Evolutionary conservation across 1,140 invertebrate species (phyloP).

Genomic region (Kradibia gibbosae): DNA sequence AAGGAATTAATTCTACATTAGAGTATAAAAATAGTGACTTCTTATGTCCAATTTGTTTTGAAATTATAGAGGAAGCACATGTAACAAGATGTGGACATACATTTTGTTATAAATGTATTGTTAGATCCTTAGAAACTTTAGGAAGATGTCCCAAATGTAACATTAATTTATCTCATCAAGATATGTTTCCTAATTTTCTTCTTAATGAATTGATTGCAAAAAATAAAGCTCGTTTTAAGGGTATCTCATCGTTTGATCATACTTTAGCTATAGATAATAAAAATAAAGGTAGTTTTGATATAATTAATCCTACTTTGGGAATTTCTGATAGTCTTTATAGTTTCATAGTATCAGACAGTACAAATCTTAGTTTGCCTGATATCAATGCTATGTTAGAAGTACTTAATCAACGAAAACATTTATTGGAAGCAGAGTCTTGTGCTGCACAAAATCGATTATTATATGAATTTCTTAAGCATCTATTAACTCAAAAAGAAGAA

Average conservation of each 20-base stretch:
- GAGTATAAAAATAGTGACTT: constrained; percentile 84
- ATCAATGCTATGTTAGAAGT: constrained; percentile 88
- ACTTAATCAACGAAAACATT: constrained; percentile 83
- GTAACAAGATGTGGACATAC: constrained; percentile 96
- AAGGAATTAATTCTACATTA: constrained; percentile 65
- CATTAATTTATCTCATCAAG: constrained; percentile 78
- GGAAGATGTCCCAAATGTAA: constrained; percentile 92
- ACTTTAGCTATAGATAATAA: constrained; percentile 54
- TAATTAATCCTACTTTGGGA: constrained; percentile 52
- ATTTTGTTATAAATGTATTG: constrained; percentile 91
- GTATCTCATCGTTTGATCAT: constrained; percentile 73
- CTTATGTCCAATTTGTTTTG: constrained; percentile 91
- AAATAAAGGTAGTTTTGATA: constrained; percentile 44
- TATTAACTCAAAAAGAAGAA: constrained; percentile 83
- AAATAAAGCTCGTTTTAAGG: constrained; percentile 76
- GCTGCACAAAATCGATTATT: constrained; percentile 85
- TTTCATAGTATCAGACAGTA: constrained; percentile 79
- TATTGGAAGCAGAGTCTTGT: constrained; percentile 85
- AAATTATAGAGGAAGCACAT: constrained; percentile 91
- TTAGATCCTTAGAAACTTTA: constrained; percentile 83
- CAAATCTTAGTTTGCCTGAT: constrained; percentile 83
- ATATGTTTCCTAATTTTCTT: constrained; percentile 91
- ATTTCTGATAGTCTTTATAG: constrained; percentile 76
- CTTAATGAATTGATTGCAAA: constrained; percentile 89
- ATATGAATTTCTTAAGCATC: constrained; percentile 87